Conservation (phyloP, 2,797 vertebrate genomes). For the Hipposideros larvatus region DNA sequence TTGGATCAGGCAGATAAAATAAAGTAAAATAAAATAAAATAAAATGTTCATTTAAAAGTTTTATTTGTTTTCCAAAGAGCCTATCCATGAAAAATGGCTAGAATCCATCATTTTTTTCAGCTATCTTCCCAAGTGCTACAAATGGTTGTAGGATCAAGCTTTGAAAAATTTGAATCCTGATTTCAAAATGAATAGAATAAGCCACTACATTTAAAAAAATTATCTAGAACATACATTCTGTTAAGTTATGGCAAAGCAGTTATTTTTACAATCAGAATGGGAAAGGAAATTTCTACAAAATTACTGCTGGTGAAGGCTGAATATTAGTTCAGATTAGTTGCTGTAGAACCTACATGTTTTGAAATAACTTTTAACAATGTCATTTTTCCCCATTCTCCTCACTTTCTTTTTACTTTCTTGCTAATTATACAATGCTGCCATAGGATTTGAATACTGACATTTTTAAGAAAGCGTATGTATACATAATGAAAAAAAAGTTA, state of each 20-base stretch:
- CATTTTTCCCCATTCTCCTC: background rate
- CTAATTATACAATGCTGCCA: background rate
- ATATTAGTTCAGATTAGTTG: background rate
- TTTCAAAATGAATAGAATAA: background rate
- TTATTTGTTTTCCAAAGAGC: background rate
- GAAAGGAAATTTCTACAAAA: background rate
- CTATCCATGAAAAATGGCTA: background rate
- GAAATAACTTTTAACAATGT: background rate
- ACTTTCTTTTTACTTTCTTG: background rate
- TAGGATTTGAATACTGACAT: background rate
- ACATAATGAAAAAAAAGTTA: background rate
- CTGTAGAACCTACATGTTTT: background rate
- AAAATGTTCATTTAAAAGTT: background rate
- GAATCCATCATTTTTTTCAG: background rate
- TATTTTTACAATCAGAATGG: background rate
- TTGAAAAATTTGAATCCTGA: background rate
- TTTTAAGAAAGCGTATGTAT: conserved; percentile 1
- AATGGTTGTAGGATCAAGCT: background rate
- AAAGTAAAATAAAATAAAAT: background rate
- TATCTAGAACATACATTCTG: background rate
- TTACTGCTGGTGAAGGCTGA: background rate
- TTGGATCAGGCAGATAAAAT: background rate
- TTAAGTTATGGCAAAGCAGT: background rate
- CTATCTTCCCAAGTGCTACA: background rate
- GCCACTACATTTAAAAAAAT: background rate